Conservation (phyloP, 2,888 invertebrate species). For the Epiblema foenella region DNA sequence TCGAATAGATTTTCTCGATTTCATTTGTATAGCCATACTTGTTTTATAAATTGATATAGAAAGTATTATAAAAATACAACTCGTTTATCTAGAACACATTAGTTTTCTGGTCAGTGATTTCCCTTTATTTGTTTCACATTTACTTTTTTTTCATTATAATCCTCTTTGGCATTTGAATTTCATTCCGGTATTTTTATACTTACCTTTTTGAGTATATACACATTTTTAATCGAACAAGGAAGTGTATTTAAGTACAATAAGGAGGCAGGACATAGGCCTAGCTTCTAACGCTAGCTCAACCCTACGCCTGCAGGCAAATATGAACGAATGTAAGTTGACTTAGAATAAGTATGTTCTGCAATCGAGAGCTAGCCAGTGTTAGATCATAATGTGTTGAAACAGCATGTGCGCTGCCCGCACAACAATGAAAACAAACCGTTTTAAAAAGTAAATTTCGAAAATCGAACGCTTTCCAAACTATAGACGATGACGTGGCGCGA, state of each 20-base stretch:
- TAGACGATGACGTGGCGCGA: constrained; percentile 39
- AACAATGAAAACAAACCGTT: constrained; percentile 75
- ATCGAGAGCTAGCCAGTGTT: constrained; percentile 83
- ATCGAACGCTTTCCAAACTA: constrained; percentile 39
- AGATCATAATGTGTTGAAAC: constrained; percentile 85
- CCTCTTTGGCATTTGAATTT: not conserved
- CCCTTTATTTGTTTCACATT: not conserved
- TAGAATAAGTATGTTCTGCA: constrained; percentile 85
- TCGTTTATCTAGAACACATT: too few relatives aligned
- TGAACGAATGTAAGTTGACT: constrained; percentile 86
- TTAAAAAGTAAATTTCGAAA: constrained; percentile 58
- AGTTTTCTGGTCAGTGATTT: not conserved
- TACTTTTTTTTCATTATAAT: not conserved
- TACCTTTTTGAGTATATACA: not conserved
- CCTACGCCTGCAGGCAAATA: constrained; percentile 84
- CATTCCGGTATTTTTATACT: not conserved
- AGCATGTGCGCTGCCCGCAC: constrained; percentile 75
- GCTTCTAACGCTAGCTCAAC: constrained; percentile 65
- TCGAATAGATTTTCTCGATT: not conserved
- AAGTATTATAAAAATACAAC: not conserved
- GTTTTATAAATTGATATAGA: not conserved
- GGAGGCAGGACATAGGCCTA: constrained; percentile 39
- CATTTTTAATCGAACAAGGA: not conserved
- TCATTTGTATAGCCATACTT: not conserved
- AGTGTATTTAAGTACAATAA: constrained; percentile 17